Evolutionary conservation across 2,888 invertebrate species (phyloP), one percentile per base, ranked within the genome.

Genomic region (Petrophora chlorosata): DNA sequence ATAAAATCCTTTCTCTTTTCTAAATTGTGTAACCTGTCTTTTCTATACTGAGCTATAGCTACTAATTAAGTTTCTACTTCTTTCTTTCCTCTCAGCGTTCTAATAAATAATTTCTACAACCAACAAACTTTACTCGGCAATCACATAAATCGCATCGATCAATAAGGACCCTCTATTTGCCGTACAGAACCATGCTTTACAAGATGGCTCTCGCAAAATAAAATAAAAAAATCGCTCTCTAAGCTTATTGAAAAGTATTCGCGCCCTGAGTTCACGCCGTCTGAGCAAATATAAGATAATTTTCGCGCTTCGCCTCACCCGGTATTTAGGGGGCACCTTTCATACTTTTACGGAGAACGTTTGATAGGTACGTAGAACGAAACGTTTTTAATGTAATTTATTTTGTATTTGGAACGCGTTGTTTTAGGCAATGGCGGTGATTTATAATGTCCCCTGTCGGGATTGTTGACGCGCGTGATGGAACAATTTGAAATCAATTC

Each of bases 281-380:
- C 85, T 89, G 89, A 85, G 82, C 89, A 90, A 90, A 90, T 90
- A 90, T 90, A 90, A 90, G 89, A 90, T 89, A 89, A 90, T 90
- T 90, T 86, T 88, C 77, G 73, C 88, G 87, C 88, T 88, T 82
- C 89, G 85, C 82, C 85, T 87, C 84, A 85, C 88, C 52, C 81
- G 87, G 87, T 88, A 88, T 88, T 90, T 88, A 88, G 88, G 88
- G 86, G 88, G 83, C 85, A 89, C 89, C 87, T 89, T 88, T 88
- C 85, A 85, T 86, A 87, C 85, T 88, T 84, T 85, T 85, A 85
- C 82, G 71, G 73, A 73, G 25, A 67, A 79, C 85, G 85, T 81
- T 85, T 82, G 82, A 82, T 76, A 79, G 75, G 69, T 72, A 63
- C 65, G 53, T n/a, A 54, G 63, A 56, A 56, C 59, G 62, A 61